These are phyloP conservation scores for Arizona elegans DNA, from an alignment of 2,113 vertebrate species.

Conservation along the genomic window DNA sequence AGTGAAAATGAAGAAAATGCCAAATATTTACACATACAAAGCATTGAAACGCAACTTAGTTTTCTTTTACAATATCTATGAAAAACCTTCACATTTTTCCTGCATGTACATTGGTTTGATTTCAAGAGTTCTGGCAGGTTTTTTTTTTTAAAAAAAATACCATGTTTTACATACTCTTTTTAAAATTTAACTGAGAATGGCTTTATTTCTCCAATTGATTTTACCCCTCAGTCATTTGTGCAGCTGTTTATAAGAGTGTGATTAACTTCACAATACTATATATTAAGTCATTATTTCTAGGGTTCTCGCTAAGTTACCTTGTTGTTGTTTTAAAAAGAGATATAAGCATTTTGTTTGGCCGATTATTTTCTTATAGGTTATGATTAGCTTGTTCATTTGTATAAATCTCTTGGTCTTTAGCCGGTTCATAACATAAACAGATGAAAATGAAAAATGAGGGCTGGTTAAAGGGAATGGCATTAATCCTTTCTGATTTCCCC, in stretches of 20 bases:
- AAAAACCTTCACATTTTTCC: not conserved
- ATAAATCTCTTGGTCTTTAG: not conserved
- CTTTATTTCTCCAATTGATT: constrained; percentile 3
- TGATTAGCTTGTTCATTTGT: not conserved
- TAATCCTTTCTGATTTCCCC: not conserved
- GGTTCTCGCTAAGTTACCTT: not conserved
- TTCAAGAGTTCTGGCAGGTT: not conserved
- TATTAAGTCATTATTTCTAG: not conserved
- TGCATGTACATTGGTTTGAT: not conserved
- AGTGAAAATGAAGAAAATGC: not conserved
- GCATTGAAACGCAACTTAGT: not conserved
- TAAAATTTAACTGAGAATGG: not conserved
- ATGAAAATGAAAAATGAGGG: not conserved
- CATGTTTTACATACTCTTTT: not conserved
- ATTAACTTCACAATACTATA: not conserved
- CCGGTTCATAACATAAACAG: not conserved
- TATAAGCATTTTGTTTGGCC: not conserved
- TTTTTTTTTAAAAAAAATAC: not conserved
- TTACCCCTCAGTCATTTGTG: not conserved
- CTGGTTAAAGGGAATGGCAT: not conserved
- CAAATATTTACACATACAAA: not conserved
- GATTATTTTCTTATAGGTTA: not conserved
- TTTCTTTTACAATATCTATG: not conserved
- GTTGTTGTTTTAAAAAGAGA: not conserved
- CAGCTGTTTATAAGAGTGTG: not conserved